Conservation (phyloP, 2,113 vertebrate genomes). For the Acanthisitta chloris region DNA sequence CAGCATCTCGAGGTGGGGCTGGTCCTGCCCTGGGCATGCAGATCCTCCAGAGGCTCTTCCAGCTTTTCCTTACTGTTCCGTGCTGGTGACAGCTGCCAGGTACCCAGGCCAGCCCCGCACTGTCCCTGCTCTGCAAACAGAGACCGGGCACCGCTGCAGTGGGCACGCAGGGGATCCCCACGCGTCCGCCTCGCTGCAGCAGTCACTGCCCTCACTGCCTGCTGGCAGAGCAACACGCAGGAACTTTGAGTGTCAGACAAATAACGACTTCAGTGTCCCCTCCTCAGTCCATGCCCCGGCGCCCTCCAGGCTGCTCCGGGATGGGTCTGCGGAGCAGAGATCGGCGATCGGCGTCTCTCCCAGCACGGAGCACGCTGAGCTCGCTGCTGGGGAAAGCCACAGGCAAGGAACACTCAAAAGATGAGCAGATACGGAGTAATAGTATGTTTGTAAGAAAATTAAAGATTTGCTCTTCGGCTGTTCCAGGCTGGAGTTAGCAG, state of each 20-base stretch:
- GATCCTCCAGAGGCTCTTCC: background rate
- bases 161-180: background rate
- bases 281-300: background rate
- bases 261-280: fast-evolving
- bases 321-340: background rate
- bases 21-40: background rate
- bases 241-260: background rate
- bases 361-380: background rate
- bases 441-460: constrained; percentile 25
- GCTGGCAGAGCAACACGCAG: background rate
- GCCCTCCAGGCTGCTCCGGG: background rate
- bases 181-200: fast-evolving
- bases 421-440: background rate
- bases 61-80: background rate
- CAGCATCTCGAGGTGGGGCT: background rate
- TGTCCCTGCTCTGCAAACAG: background rate
- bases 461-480: constrained; percentile 1
- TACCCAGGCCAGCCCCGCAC: fast-evolving
- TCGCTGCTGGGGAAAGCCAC: background rate
- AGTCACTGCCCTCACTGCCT: fast-evolving
- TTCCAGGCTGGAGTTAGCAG: constrained; percentile 14
- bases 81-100: fast-evolving
- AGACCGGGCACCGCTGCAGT: fast-evolving
- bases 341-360: background rate
- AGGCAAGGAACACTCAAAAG: background rate